A percentile compares a stretch with the other conserved stretches of the same genome.
These are phyloP conservation scores for Chymomyza caudatula DNA, from an alignment of 2,888 invertebrate genomes.

Conservation along the genomic window DNA sequence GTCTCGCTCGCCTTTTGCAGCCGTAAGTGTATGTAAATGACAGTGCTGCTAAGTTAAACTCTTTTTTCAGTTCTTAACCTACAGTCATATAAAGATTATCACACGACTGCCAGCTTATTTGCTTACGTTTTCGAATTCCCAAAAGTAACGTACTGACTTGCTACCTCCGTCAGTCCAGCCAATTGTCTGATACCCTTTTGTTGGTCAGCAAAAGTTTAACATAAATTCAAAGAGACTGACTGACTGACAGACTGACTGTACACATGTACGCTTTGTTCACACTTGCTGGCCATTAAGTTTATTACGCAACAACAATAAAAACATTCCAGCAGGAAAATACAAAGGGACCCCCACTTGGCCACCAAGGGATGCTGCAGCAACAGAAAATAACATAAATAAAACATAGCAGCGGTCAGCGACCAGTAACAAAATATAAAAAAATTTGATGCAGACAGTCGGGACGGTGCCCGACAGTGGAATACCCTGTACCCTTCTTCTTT, in stretches of 20 bases:
- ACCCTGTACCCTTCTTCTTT: background rate
- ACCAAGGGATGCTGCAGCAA: slow-evolving; percentile 60
- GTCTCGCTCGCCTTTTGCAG: too few species aligned
- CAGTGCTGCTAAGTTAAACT: slow-evolving; percentile 1
- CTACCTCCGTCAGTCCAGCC: slow-evolving; percentile 31
- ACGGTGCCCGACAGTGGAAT: background rate
- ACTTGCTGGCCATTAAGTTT: slow-evolving; percentile 70
- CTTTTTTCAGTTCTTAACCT: slow-evolving; percentile 21
- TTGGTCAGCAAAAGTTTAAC: slow-evolving; percentile 65
- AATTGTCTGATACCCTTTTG: slow-evolving; percentile 29
- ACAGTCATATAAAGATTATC: slow-evolving; percentile 58
- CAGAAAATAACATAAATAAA: slow-evolving; percentile 63
- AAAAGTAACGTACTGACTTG: slow-evolving; percentile 51
- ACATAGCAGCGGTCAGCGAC: slow-evolving; percentile 52
- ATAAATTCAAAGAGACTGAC: slow-evolving; percentile 45
- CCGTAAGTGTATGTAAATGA: background rate
- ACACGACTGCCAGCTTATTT: slow-evolving; percentile 35
- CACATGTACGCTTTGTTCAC: slow-evolving; percentile 44
- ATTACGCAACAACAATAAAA: slow-evolving; percentile 70
- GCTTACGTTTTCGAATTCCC: slow-evolving; percentile 34
- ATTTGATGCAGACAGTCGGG: background rate
- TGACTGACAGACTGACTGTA: slow-evolving; percentile 17
- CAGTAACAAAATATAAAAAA: slow-evolving; percentile 15
- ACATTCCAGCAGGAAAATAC: slow-evolving; percentile 37
- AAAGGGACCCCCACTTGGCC: slow-evolving; percentile 41